Percentiles rank a stretch among this genome's conserved stretches.
Evolutionary conservation across 2,113 vertebrate species (phyloP).

Genomic region (Macquaria australasica): DNA sequence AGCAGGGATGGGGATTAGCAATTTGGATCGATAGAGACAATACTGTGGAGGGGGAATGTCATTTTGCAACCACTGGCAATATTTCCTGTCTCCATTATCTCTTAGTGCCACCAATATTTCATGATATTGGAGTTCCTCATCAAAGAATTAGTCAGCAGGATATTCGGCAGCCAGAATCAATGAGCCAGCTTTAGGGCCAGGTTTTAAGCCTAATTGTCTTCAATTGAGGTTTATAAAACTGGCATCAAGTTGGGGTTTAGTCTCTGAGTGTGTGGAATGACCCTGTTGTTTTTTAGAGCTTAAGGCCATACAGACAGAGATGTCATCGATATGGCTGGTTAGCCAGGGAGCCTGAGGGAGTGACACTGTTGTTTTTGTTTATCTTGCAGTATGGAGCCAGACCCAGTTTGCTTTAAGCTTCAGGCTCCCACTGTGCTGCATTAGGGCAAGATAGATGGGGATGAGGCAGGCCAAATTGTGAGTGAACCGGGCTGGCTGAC

Average conservation of each 20-base stretch:
- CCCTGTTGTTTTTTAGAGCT: constrained; percentile 38
- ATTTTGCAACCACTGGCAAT: constrained; percentile 23
- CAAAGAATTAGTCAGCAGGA: constrained; percentile 22
- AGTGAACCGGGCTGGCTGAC: constrained; percentile 26
- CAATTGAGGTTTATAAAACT: background rate
- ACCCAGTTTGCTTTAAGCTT: constrained; percentile 37
- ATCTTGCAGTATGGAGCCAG: constrained; percentile 55
- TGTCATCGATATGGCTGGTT: constrained; percentile 64
- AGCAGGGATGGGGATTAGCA: constrained; percentile 22
- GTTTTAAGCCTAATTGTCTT: background rate
- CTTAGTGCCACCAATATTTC: constrained; percentile 11
- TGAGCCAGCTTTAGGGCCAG: background rate
- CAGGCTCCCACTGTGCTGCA: constrained; percentile 45
- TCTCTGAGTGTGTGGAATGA: constrained; percentile 4
- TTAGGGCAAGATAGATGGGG: constrained; percentile 55
- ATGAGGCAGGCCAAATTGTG: constrained; percentile 27
- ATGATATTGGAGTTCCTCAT: background rate
- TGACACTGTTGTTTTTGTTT: constrained; percentile 62
- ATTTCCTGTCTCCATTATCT: constrained; percentile 31
- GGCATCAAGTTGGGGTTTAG: background rate
- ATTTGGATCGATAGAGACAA: constrained; percentile 24
- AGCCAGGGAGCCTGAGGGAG: constrained; percentile 50
- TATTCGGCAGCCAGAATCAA: background rate
- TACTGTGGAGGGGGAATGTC: background rate
- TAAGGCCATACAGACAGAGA: constrained; percentile 39